Evolutionary conservation across 2,113 vertebrate genomes (phyloP).

Genomic region (Rutilus rutilus): DNA sequence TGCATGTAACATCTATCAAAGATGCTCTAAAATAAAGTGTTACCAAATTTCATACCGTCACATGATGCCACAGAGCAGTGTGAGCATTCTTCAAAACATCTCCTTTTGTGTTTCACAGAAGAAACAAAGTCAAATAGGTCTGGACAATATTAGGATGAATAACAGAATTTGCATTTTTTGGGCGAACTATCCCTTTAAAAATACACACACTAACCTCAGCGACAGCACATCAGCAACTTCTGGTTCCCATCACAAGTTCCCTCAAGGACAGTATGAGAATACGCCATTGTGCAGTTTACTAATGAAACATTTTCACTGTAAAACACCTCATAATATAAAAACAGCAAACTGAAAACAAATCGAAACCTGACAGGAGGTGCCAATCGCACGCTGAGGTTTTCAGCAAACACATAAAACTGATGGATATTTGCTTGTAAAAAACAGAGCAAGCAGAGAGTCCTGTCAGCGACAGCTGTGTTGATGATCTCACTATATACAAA

Average conservation of each 20-base stretch:
- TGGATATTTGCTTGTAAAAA: background rate
- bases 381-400: background rate
- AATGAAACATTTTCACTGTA: background rate
- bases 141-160: background rate
- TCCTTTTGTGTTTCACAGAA: background rate
- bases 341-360: constrained; percentile 22
- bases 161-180: background rate
- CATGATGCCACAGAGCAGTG: background rate
- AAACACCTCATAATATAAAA: constrained; percentile 14
- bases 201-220: background rate
- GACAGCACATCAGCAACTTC: background rate
- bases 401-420: background rate
- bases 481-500: no score
- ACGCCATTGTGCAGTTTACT: background rate
- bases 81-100: background rate
- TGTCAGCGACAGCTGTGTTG: no score
- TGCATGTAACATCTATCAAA: no score
- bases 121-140: background rate
- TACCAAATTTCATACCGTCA: background rate
- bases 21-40: no score
- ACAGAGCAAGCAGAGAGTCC: background rate
- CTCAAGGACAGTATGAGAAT: background rate
- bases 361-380: background rate
- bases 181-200: background rate
- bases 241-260: background rate